phyloP scores from a whole-genome alignment of 2,888 invertebrate species.

The Agrotis segetum region DNA sequence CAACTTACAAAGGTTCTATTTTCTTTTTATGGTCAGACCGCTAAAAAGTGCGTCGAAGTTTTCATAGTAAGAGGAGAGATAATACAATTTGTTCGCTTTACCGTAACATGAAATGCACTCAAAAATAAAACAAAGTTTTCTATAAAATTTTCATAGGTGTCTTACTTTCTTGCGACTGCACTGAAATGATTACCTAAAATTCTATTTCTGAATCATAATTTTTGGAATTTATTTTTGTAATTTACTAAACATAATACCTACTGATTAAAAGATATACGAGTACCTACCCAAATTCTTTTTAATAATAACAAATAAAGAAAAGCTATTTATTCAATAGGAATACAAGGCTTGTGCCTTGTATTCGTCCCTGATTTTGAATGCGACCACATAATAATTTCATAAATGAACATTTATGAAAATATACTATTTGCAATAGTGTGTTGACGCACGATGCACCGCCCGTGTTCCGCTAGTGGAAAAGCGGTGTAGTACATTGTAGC shows the following conservation, averaged over 20 bases:
- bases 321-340: background rate
- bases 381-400: background rate
- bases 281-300: background rate
- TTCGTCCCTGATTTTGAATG: background rate
- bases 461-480: constrained; percentile 81
- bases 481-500: constrained; percentile 88
- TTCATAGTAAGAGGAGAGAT: background rate
- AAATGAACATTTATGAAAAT: constrained; percentile 32
- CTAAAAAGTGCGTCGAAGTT: background rate
- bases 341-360: too few species aligned
- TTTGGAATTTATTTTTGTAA: background rate
- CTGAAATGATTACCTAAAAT: background rate
- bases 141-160: background rate
- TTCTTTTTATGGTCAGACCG: background rate
- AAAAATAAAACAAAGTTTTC: background rate
- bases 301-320: background rate
- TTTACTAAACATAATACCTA: background rate
- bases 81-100: background rate
- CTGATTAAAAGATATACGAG: background rate
- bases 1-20: background rate
- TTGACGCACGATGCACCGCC: constrained; percentile 74
- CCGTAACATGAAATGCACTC: background rate
- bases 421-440: constrained; percentile 50
- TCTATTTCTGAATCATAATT: background rate
- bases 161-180: background rate